phyloP scores from a whole-genome alignment of 2,888 invertebrate genomes.

The Trachelus iudaicus region DNA sequence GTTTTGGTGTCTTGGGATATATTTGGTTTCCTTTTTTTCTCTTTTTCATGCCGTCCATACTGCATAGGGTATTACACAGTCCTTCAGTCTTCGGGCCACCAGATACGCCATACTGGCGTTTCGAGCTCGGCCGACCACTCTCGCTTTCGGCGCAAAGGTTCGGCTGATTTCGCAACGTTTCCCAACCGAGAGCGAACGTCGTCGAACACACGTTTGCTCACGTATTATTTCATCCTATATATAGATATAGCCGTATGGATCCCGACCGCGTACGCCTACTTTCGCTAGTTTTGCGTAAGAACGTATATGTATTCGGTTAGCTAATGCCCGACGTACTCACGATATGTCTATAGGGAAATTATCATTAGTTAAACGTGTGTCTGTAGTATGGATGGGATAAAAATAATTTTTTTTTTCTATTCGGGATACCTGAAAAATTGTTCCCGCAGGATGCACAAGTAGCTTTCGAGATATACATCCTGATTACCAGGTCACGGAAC shows the following conservation, averaged over 20 bases:
- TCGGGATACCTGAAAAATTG: background rate
- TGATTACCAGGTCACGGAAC: background rate
- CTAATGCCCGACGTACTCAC: constrained; percentile 36
- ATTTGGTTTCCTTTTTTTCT: background rate
- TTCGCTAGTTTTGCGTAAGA: constrained; percentile 65
- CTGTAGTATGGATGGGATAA: background rate
- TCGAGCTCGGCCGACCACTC: constrained; percentile 18
- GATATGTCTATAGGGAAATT: background rate
- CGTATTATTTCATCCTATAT: constrained; percentile 46
- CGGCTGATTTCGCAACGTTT: constrained; percentile 53
- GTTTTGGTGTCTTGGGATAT: background rate
- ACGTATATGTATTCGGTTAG: constrained; percentile 53
- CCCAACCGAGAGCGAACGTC: constrained; percentile 38
- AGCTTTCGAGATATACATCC: background rate
- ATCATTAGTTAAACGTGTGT: background rate
- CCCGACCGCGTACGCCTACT: constrained; percentile 47
- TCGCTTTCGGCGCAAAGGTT: constrained; percentile 35
- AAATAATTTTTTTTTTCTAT: background rate
- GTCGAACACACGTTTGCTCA: constrained; percentile 28
- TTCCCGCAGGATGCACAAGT: background rate
- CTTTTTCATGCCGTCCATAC: background rate
- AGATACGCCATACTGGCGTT: background rate
- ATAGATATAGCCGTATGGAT: constrained; percentile 25
- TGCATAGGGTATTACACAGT: background rate
- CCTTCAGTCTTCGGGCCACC: background rate